Evolutionary conservation across 2,113 vertebrate genomes (phyloP), one percentile per base, ranked within the genome.

Genomic region (Sakesphorus luctuosus): DNA sequence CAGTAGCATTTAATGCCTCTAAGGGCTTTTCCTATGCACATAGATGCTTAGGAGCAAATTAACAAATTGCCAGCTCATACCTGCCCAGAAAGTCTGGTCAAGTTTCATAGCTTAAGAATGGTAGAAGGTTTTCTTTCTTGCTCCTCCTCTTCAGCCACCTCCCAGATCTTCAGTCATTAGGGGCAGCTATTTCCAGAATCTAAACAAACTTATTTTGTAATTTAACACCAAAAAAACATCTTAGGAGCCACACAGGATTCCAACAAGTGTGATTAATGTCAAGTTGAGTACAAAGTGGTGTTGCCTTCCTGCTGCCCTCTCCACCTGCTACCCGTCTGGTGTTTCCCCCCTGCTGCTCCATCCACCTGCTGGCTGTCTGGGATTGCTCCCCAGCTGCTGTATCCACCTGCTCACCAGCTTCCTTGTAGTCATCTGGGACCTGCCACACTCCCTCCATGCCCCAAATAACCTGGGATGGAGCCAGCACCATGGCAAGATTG

Each of bases 401-500:
- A 3, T 58, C 82, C 94, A 92, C 93, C 93, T 96, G 96, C 82
- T 96, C n/a, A 6, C 33, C 11, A 4, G 2, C 11, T 0, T 69
- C 31, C 61, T 81, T 1, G 1, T 20, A 29, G 44, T 44, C 9
- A 1, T 23, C 8, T 24, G 3, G 0, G 59, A 11, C 29, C 35
- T 5, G 7, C n/a, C 4, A 2, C 2, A 0, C 46, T 76, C 33
- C 73, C 58, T 18, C 52, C 1, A 14, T 3, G 1, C n/a, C 33
- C 55, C 1, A 0, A 13, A 18, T 1, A 6, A 26, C 18, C 74
- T 68, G 3, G 1, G 3, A 23, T n/a, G 28, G 68, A 68, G 17
- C 28, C 0, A 1, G 19, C 28, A 14, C 7, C 1, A 0, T 13
- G 4, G 36, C 25, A 55, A 0, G 0, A 4, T 11, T 5, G 1